A percentile compares a stretch with the other conserved stretches of the same genome.
phyloP scores from a whole-genome alignment of 2,113 vertebrate species.

The Otus sunia region DNA sequence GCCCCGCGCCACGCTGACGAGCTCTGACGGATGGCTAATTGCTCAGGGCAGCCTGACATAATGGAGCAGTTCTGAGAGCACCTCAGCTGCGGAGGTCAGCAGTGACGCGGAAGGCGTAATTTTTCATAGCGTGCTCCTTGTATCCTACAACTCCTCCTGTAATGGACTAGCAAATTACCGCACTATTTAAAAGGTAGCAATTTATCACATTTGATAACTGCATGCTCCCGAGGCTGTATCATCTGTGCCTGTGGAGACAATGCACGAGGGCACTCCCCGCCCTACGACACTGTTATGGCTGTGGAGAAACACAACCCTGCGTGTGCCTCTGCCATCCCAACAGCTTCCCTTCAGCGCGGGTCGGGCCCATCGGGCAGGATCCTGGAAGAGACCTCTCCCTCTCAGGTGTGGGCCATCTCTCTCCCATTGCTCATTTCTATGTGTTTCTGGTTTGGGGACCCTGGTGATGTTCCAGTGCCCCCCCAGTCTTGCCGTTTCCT shows the following conservation, averaged over 20 bases:
- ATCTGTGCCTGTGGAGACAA: neutral
- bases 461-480: neutral
- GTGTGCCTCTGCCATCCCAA: neutral
- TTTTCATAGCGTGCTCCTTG: conserved; percentile 5
- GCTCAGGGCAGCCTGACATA: neutral
- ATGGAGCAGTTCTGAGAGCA: neutral
- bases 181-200: conserved; percentile 23
- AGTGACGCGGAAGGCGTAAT: neutral
- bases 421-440: neutral
- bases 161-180: conserved; percentile 45
- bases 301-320: neutral
- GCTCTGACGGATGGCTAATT: neutral
- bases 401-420: neutral
- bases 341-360: neutral
- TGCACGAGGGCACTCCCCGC: neutral
- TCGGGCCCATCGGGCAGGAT: neutral
- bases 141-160: neutral
- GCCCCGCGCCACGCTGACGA: neutral
- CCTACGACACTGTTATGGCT: neutral
- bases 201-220: conserved; percentile 42
- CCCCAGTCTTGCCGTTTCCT: neutral
- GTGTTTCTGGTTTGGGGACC: neutral
- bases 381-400: neutral
- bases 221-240: neutral
- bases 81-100: neutral